Evolutionary conservation across 2,113 vertebrate genomes (phyloP).

Genomic region (Mixornis gularis): DNA sequence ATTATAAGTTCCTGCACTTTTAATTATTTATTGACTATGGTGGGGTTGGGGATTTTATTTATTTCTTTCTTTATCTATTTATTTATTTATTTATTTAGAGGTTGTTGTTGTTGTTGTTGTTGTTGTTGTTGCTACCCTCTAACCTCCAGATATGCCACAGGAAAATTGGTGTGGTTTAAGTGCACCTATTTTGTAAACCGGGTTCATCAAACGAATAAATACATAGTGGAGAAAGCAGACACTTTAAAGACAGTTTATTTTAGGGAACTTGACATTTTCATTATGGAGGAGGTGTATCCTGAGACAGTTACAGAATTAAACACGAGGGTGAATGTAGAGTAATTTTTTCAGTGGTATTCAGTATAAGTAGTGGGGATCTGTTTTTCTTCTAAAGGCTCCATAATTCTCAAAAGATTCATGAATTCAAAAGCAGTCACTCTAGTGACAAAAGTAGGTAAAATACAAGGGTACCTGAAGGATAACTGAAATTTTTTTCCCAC

Average conservation of each 20-base stretch:
- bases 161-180: not conserved
- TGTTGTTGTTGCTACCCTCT: not conserved
- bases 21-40: not conserved
- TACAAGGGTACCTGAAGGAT: not conserved
- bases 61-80: too few species aligned
- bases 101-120: fast-evolving
- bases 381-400: not conserved
- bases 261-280: not conserved
- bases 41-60: too few species aligned
- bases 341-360: not conserved
- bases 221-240: not conserved
- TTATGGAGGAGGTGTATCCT: not conserved
- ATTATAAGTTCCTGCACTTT: not conserved
- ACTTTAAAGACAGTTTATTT: not conserved
- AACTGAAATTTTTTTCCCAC: not conserved
- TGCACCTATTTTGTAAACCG: not conserved
- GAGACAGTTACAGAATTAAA: not conserved
- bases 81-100: too few species aligned
- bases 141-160: not conserved
- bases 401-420: not conserved
- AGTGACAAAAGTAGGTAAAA: not conserved
- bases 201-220: not conserved
- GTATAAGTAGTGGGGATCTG: not conserved
- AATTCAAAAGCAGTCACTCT: not conserved
- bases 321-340: not conserved